A percentile compares a stretch with the other conserved stretches of the same genome.
These are phyloP conservation scores for Melitaea athalia DNA, from an alignment of 2,888 invertebrate species.

Conservation along the genomic window DNA sequence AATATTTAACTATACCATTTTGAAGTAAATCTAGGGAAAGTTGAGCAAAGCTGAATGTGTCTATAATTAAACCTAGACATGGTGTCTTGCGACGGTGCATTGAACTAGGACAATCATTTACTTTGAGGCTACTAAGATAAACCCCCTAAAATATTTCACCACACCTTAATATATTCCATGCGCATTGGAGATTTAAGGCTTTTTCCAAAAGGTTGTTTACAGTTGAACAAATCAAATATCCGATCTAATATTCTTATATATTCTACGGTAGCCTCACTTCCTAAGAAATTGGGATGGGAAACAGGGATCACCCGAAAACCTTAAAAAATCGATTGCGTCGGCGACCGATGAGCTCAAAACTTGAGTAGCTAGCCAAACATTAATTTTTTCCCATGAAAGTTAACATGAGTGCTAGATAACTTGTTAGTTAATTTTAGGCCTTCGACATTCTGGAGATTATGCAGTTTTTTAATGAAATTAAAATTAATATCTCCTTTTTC, in stretches of 20 bases:
- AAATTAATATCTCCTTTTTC: not conserved
- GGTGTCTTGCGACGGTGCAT: constrained; percentile 7
- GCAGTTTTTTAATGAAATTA: not conserved
- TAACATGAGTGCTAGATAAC: not conserved
- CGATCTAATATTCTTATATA: constrained; percentile 14
- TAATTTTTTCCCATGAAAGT: constrained; percentile 12
- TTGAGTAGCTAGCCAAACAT: constrained; percentile 12
- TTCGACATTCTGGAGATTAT: not conserved
- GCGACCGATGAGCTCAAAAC: constrained; percentile 12
- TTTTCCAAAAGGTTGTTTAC: constrained; percentile 3
- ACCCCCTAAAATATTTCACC: constrained; percentile 8
- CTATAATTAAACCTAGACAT: constrained; percentile 8
- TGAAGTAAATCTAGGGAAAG: constrained; percentile 6
- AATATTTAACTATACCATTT: constrained; percentile 5
- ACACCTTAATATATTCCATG: constrained; percentile 1
- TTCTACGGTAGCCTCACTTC: constrained; percentile 15
- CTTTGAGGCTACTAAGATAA: constrained; percentile 11
- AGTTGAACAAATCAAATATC: constrained; percentile 13
- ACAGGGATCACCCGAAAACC: too few species aligned
- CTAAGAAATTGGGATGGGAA: too few species aligned
- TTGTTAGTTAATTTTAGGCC: constrained; percentile 14
- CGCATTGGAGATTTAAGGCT: not conserved
- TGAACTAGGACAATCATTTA: constrained; percentile 7
- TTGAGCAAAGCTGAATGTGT: constrained; percentile 10
- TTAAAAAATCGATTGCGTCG: constrained; percentile 15